Base-by-base conservation (phyloP, 2,797 vertebrate species). In the Pangasius mekongensis region DNA sequence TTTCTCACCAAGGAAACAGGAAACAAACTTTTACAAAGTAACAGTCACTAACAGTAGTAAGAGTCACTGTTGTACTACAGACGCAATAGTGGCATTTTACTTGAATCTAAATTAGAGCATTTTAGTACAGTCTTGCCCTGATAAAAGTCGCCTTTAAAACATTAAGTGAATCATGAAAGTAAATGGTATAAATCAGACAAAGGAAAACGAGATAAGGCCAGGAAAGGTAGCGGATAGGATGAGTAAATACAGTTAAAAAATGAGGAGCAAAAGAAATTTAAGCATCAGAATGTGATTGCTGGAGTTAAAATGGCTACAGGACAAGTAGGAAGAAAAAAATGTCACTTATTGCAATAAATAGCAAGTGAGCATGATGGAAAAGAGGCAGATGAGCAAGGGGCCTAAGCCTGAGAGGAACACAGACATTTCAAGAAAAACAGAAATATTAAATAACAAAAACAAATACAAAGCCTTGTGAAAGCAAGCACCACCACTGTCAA, bases 401-500 rank as follows among this genome's bases (percentile, higher is more conserved):
- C 82, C 64, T 86, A 84, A 77, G 67, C 73, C 39, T 78, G 39
- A 88, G 30, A 78, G 49, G 74, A 90, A 85, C 71, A 67, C 64
- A 89, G 62, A 88, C 49, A 87, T 62, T 30, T 71, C 27, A 83
- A 73, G 76, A 81, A 78, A 89, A 84, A 89, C 62, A 76, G 27
- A 83, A 89, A 80, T 54, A 67, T 22, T 30, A 81, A 88, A 86
- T 20, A 88, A 87, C 43, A 64, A 43, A 90, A 89, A 89, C 24
- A 88, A 87, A 87, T 83, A 93, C 92, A 95, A 89, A 91, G 93
- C 76, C 62, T 33, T 87, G 24, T 93, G 95, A 95, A 96, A 97
- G 97, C 95, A 94, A 92, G 96, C 96, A 95, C 96, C 92, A 94
- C 96, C 94, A 96, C 96, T 95, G 97, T 97, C 97, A 96, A 96